Percentiles rank a stretch among this genome's conserved stretches.
These are phyloP conservation scores for Chroicocephalus ridibundus DNA, from an alignment of 2,113 vertebrate species.

Conservation along the genomic window DNA sequence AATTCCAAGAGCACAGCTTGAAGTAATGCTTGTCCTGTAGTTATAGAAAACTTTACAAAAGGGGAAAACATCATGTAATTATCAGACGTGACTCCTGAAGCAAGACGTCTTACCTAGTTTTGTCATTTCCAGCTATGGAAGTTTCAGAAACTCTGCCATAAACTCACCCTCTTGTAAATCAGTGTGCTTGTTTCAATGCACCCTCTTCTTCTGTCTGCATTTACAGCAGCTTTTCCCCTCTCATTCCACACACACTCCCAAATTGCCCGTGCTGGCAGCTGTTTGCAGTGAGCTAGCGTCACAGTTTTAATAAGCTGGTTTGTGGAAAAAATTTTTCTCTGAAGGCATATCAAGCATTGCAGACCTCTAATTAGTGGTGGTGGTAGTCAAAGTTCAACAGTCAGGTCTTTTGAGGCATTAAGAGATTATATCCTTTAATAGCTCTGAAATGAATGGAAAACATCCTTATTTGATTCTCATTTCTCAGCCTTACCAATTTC, in stretches of 20 bases:
- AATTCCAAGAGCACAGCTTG: not conserved
- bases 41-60: not conserved
- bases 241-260: not conserved
- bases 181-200: not conserved
- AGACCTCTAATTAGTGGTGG: constrained; percentile 31
- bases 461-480: not conserved
- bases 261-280: not conserved
- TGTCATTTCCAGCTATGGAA: not conserved
- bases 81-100: not conserved
- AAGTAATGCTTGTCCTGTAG: not conserved
- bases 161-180: not conserved
- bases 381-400: not conserved
- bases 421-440: constrained; percentile 27
- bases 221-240: not conserved
- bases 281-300: not conserved
- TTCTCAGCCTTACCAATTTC: not conserved
- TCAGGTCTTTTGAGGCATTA: constrained; percentile 7
- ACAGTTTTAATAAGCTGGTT: constrained; percentile 9
- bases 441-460: constrained; percentile 18
- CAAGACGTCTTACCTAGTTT: not conserved
- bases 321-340: not conserved
- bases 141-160: not conserved
- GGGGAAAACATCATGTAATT: not conserved
- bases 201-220: not conserved
- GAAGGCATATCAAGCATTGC: not conserved